Conservation (phyloP, 2,113 vertebrate species). For the Podarcis raffonei region DNA sequence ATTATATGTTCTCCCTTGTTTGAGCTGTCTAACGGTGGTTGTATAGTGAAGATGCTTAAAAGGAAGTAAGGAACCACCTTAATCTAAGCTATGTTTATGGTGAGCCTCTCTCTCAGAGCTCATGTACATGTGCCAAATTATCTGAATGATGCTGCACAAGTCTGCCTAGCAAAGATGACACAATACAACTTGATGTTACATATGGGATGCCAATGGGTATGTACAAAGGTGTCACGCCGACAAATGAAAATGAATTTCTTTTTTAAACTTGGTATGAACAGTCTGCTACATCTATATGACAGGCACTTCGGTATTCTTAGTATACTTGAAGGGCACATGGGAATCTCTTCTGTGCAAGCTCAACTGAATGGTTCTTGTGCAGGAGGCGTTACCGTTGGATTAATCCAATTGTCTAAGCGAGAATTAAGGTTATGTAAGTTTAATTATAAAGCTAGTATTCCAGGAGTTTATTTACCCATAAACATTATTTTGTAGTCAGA, state of each 20-base stretch:
- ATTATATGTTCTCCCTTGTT: background rate
- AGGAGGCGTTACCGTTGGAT: slow-evolving; percentile 20
- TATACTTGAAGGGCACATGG: slow-evolving; percentile 46
- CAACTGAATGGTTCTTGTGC: background rate
- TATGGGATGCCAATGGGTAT: slow-evolving; percentile 21
- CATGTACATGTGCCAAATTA: slow-evolving; percentile 25
- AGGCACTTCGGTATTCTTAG: slow-evolving; percentile 76
- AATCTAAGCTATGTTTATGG: background rate
- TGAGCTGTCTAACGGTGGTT: background rate
- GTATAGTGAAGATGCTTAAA: background rate
- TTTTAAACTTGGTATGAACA: slow-evolving; percentile 34
- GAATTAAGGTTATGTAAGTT: slow-evolving; percentile 57
- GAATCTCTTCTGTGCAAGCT: background rate
- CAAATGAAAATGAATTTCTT: slow-evolving; percentile 41
- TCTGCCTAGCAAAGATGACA: slow-evolving; percentile 30
- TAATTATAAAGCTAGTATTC: slow-evolving; percentile 63
- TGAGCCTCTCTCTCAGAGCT: background rate
- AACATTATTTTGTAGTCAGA: slow-evolving; percentile 54
- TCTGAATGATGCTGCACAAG: background rate
- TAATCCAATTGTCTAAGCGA: slow-evolving; percentile 16
- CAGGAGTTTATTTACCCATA: slow-evolving; percentile 48
- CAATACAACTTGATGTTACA: slow-evolving; percentile 15
- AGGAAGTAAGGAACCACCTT: background rate
- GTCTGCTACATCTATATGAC: slow-evolving; percentile 40
- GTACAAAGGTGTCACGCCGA: slow-evolving; percentile 4